These are phyloP conservation scores for Chrysotoxum bicinctum DNA, from an alignment of 2,888 invertebrate genomes.

Conservation along the genomic window DNA sequence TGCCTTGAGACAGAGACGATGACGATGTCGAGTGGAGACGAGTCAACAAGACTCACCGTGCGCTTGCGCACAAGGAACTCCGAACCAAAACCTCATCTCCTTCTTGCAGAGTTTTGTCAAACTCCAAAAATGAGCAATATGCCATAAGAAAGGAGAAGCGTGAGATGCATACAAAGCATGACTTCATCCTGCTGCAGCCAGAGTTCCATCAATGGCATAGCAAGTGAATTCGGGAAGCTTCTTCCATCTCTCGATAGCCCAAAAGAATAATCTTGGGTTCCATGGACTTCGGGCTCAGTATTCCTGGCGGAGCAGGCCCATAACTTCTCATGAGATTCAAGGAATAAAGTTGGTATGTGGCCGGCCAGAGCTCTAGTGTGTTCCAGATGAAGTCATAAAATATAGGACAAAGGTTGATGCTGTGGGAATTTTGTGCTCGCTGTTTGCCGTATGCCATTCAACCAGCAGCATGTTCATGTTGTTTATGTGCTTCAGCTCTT, in stretches of 20 bases:
- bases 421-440: conserved; percentile 58
- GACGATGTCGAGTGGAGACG: conserved; percentile 25
- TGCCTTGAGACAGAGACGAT: conserved; percentile 39
- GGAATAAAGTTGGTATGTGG: conserved; percentile 19
- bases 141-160: conserved; percentile 34
- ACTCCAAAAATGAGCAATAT: conserved; percentile 57
- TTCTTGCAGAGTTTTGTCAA: conserved; percentile 1
- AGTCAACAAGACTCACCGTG: conserved; percentile 11
- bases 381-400: conserved; percentile 72
- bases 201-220: conserved; percentile 34
- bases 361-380: conserved; percentile 49
- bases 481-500: background rate
- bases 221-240: conserved; percentile 66
- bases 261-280: conserved; percentile 57
- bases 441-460: conserved; percentile 11
- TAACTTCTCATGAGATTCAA: conserved; percentile 46
- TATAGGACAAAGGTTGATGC: conserved; percentile 68
- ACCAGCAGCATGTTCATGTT: conserved; percentile 28
- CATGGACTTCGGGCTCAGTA: conserved; percentile 14
- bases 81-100: background rate
- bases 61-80: background rate
- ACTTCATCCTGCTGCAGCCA: conserved; percentile 44
- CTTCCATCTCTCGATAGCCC: conserved; percentile 6
- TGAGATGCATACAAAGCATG: conserved; percentile 67
- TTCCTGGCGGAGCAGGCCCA: conserved; percentile 16